Conservation (phyloP, 2,888 invertebrate species). For the Caenorhabditis afra region DNA sequence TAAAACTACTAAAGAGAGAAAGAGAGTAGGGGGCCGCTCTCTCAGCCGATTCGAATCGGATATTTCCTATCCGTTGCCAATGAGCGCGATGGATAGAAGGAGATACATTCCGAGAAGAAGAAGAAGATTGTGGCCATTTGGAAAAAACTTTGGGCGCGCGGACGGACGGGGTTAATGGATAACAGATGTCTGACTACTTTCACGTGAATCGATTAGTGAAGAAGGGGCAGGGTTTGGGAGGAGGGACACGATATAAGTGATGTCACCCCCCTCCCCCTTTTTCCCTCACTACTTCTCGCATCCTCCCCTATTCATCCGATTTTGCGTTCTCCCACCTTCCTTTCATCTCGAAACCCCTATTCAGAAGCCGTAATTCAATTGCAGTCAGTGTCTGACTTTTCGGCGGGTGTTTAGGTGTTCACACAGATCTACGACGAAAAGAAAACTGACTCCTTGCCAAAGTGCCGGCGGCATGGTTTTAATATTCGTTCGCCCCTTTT, state of each 20-base stretch:
- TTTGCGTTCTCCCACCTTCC: slow-evolving; percentile 7
- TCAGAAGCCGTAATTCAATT: slow-evolving; percentile 47
- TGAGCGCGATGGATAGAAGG: neutral
- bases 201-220: slow-evolving; percentile 50
- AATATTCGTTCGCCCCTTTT: slow-evolving; percentile 40
- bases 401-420: neutral
- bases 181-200: slow-evolving; percentile 50
- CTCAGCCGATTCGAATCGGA: slow-evolving; percentile 35
- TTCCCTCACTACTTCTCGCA: slow-evolving; percentile 24
- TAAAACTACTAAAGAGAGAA: too few relatives aligned
- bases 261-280: slow-evolving; percentile 5
- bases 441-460: neutral
- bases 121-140: slow-evolving; percentile 15
- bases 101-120: slow-evolving; percentile 15
- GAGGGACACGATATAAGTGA: slow-evolving; percentile 36
- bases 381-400: slow-evolving; percentile 12
- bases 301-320: slow-evolving; percentile 21
- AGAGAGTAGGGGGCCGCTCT: neutral
- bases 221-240: neutral
- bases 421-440: too few relatives aligned
- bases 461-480: slow-evolving; percentile 26
- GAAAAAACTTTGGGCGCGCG: slow-evolving; percentile 13
- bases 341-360: slow-evolving; percentile 21
- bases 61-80: slow-evolving; percentile 11
- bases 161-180: slow-evolving; percentile 48